Evolutionary conservation across 2,888 invertebrate species (phyloP).

Genomic region (Drosophila longiperda): DNA sequence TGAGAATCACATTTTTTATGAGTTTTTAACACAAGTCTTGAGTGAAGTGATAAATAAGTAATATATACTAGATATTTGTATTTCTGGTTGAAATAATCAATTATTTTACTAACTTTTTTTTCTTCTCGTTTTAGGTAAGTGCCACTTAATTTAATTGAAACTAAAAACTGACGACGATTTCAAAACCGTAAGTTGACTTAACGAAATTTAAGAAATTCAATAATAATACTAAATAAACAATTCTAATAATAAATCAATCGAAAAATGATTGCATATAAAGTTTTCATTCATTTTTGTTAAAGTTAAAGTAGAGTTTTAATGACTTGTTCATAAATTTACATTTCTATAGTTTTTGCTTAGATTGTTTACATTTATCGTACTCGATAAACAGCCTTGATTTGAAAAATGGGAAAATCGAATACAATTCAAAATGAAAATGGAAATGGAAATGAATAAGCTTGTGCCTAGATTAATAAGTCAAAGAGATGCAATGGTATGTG

Average conservation of each 20-base stretch:
- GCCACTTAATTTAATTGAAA: background rate
- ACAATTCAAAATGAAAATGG: conserved; percentile 4
- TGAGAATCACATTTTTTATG: conserved; percentile 20
- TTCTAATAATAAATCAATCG: background rate
- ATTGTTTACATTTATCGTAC: background rate
- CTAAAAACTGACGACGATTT: background rate
- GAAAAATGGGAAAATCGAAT: background rate
- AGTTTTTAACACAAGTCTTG: conserved; percentile 11
- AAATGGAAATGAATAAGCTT: conserved; percentile 49
- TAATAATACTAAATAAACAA: too few species aligned
- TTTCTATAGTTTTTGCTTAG: background rate
- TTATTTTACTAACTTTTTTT: background rate
- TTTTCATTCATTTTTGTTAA: background rate
- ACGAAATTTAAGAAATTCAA: too few species aligned
- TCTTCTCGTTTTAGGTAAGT: conserved; percentile 2
- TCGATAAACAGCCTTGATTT: conserved; percentile 3
- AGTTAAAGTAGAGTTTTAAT: background rate
- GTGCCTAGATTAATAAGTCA: conserved; percentile 21
- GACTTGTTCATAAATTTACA: background rate
- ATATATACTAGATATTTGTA: background rate
- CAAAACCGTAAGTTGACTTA: background rate
- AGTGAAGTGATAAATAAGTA: background rate
- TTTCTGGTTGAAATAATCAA: background rate
- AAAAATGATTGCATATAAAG: too few species aligned
- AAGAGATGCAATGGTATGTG: conserved; percentile 19